Percentiles rank a stretch among this genome's conserved stretches.
Conservation (phyloP, 2,888 invertebrate species). For the Prosapia bicincta region DNA sequence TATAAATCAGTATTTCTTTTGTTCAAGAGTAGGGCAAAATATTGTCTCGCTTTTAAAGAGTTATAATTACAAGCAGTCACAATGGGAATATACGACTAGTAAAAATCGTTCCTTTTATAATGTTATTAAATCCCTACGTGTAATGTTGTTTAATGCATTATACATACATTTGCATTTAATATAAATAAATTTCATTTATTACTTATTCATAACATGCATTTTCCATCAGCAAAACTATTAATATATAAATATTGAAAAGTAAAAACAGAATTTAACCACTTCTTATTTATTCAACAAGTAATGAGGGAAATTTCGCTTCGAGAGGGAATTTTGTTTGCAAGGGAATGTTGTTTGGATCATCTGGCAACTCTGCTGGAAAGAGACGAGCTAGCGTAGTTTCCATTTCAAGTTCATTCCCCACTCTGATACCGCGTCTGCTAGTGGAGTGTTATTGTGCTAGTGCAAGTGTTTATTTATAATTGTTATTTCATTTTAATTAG, state of each 20-base stretch:
- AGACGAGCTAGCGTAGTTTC: neutral
- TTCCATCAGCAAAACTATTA: neutral
- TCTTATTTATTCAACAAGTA: too few species aligned
- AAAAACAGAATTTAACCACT: neutral
- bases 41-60: too few species aligned
- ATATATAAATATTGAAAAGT: neutral
- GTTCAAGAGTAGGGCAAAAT: too few species aligned
- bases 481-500: neutral
- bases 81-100: too few species aligned
- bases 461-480: neutral
- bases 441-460: neutral
- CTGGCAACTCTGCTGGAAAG: neutral
- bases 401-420: neutral
- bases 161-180: too few species aligned
- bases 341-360: slow-evolving; percentile 2
- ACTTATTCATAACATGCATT: too few species aligned
- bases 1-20: too few species aligned
- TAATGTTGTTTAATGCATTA: too few species aligned
- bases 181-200: too few species aligned
- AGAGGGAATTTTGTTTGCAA: neutral
- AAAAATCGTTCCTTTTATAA: too few species aligned
- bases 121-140: too few species aligned
- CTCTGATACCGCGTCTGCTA: slow-evolving; percentile 6
- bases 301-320: neutral
- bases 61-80: too few species aligned